Evolutionary conservation across 2,797 vertebrate species (phyloP).

Genomic region (Eptatretus atami): DNA sequence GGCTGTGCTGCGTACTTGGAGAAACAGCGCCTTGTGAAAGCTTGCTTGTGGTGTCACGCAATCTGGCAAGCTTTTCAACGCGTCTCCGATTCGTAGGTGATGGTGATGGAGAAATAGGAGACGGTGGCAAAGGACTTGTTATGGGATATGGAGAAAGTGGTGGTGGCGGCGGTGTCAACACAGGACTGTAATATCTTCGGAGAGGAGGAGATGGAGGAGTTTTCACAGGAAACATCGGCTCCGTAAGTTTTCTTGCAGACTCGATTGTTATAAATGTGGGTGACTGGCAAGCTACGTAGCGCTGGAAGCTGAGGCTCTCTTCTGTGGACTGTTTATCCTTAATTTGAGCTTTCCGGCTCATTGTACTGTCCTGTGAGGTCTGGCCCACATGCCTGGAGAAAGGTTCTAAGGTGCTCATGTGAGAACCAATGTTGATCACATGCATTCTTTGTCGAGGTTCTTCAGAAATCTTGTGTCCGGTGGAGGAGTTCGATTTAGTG

Average conservation of each 20-base stretch:
- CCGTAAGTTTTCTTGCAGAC: slow-evolving; percentile 19
- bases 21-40: slow-evolving; percentile 18
- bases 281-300: slow-evolving; percentile 31
- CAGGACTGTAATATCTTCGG: slow-evolving; percentile 17
- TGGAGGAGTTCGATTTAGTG: no score
- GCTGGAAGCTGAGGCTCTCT: slow-evolving; percentile 8
- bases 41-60: slow-evolving; percentile 39
- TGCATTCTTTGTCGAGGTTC: slow-evolving; percentile 16
- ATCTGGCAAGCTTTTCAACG: slow-evolving; percentile 35
- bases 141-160: slow-evolving; percentile 13
- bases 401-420: slow-evolving; percentile 14
- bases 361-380: no score
- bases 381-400: no score
- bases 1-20: slow-evolving; percentile 14
- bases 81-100: slow-evolving; percentile 23
- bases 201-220: slow-evolving; percentile 19
- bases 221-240: slow-evolving; percentile 19
- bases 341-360: no score
- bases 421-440: slow-evolving; percentile 19
- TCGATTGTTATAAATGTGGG: slow-evolving; percentile 54
- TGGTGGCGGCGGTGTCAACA: slow-evolving; percentile 17
- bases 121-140: slow-evolving; percentile 19
- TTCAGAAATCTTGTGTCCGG: neutral
- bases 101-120: slow-evolving; percentile 16
- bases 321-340: neutral